Conservation (phyloP, 2,888 invertebrate species). For the Caenorhabditis sp. region DNA sequence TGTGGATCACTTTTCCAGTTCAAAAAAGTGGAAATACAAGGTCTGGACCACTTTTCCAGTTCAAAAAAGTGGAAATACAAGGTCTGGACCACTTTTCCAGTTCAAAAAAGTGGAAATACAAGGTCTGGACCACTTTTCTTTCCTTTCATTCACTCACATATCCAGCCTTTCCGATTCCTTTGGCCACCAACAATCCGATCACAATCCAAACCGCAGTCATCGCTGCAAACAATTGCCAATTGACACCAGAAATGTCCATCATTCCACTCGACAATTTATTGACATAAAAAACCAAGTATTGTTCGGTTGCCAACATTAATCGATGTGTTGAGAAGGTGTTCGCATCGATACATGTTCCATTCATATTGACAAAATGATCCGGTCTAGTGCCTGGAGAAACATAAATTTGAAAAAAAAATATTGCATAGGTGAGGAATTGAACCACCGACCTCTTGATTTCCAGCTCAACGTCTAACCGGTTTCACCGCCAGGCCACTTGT, state of each 20-base stretch:
- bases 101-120: too few species aligned
- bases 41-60: too few species aligned
- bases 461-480: too few species aligned
- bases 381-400: constrained; percentile 3
- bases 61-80: too few species aligned
- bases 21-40: too few species aligned
- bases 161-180: constrained; percentile 50
- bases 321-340: too few species aligned
- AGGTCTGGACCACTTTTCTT: too few species aligned
- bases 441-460: too few species aligned
- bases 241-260: constrained; percentile 50
- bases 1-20: too few species aligned
- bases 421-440: neutral
- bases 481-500: too few species aligned
- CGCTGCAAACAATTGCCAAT: constrained; percentile 40
- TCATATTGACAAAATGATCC: neutral
- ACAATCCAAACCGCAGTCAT: constrained; percentile 48
- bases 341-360: neutral
- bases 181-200: constrained; percentile 44
- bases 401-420: constrained; percentile 6
- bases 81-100: too few species aligned
- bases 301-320: constrained; percentile 1
- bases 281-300: constrained; percentile 23
- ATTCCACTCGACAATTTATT: constrained; percentile 47
- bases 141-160: too few species aligned